Conservation (phyloP, 1,140 invertebrate genomes). For the Cydia amplana region DNA sequence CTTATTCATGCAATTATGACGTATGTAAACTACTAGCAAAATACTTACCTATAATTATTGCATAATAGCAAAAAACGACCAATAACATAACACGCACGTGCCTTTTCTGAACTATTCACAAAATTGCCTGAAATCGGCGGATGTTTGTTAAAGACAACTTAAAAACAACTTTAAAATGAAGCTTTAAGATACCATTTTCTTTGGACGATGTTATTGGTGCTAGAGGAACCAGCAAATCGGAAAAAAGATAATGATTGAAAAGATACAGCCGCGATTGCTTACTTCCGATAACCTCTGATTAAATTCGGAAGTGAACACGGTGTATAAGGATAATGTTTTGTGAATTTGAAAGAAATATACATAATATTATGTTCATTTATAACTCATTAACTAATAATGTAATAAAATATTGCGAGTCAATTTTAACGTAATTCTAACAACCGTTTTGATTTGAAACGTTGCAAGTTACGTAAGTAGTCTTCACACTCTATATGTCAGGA, state of each 20-base stretch:
- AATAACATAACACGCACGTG: neutral
- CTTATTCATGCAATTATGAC: too few species aligned
- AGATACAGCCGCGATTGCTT: slow-evolving; percentile 64
- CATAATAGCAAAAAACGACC: neutral
- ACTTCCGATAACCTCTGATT: slow-evolving; percentile 66
- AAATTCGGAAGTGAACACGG: slow-evolving; percentile 55
- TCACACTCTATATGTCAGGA: too few species aligned
- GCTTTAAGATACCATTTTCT: slow-evolving; percentile 35
- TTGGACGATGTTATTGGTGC: slow-evolving; percentile 27
- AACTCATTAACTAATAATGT: too few species aligned
- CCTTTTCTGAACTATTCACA: slow-evolving; percentile 44
- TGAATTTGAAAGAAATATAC: too few species aligned
- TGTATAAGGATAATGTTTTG: too few species aligned
- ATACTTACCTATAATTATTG: neutral
- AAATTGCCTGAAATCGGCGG: slow-evolving; percentile 58
- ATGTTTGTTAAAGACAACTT: slow-evolving; percentile 31
- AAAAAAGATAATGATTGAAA: slow-evolving; percentile 68
- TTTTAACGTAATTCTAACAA: too few species aligned
- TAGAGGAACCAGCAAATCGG: slow-evolving; percentile 63
- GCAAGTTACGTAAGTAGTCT: too few species aligned
- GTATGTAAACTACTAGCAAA: too few species aligned
- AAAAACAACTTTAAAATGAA: slow-evolving; percentile 35
- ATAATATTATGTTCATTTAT: too few species aligned
- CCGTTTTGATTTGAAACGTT: too few species aligned
- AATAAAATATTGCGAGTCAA: too few species aligned